Percentiles rank a stretch among this genome's conserved stretches.
Evolutionary conservation across 1,140 invertebrate genomes (phyloP).

Genomic region (Drosophila sechellia): DNA sequence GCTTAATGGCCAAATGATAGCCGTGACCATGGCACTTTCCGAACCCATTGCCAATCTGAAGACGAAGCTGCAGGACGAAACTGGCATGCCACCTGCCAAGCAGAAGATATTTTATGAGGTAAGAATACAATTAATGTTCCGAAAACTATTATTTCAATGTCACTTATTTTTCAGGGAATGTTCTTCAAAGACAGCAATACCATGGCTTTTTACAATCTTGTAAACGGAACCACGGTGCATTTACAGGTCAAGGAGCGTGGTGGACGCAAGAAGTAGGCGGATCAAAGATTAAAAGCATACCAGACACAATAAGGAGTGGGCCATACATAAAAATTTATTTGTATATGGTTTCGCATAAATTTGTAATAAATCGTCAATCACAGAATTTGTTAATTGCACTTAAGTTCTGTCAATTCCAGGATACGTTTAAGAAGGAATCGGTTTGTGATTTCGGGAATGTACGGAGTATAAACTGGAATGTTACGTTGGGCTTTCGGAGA

Average conservation of each 20-base stretch:
- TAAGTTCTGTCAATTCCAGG: constrained; percentile 49
- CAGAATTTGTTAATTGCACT: constrained; percentile 78
- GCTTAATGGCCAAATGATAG: constrained; percentile 95
- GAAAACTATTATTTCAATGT: neutral
- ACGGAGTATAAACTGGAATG: constrained; percentile 31
- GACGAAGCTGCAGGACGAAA: constrained; percentile 94
- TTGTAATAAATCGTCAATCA: constrained; percentile 76
- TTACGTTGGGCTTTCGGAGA: constrained; percentile 1
- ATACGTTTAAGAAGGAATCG: constrained; percentile 39
- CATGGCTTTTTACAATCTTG: constrained; percentile 98
- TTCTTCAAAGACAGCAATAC: constrained; percentile 99
- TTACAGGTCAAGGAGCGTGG: constrained; percentile 98
- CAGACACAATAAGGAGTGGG: constrained; percentile 11
- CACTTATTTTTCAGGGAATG: constrained; percentile 90
- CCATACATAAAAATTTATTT: constrained; percentile 58
- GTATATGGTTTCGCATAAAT: constrained; percentile 67
- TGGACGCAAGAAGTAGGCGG: constrained; percentile 96
- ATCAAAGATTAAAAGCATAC: constrained; percentile 2
- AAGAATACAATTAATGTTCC: neutral
- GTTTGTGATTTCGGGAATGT: constrained; percentile 29
- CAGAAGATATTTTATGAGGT: constrained; percentile 90
- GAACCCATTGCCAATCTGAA: constrained; percentile 95
- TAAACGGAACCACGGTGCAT: constrained; percentile 92
- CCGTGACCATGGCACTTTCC: constrained; percentile 91
- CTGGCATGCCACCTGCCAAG: constrained; percentile 97